phyloP scores from a whole-genome alignment of 2,888 invertebrate species.

The Fragum sueziense region DNA sequence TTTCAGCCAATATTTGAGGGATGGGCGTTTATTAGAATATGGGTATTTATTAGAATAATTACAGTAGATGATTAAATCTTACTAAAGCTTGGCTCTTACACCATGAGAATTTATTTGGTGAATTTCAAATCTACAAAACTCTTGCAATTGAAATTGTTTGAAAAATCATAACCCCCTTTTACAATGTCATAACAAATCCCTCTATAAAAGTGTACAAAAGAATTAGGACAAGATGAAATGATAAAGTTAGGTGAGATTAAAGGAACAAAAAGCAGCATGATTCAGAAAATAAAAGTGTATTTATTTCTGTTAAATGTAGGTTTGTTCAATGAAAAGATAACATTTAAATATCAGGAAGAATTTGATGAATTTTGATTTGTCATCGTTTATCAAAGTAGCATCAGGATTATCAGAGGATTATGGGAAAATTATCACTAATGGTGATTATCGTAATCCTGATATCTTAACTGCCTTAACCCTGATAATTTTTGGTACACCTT shows the following conservation, averaged over 20 bases:
- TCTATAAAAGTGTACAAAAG: background rate
- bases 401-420: conserved; percentile 8
- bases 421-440: conserved; percentile 5
- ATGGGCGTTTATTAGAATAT: too few relatives aligned
- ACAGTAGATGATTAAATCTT: background rate
- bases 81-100: background rate
- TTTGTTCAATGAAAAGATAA: conserved; percentile 8
- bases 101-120: too few relatives aligned
- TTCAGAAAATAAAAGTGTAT: conserved; percentile 6
- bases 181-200: background rate
- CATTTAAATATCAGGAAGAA: conserved; percentile 5
- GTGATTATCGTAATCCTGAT: background rate
- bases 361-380: background rate
- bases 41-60: too few relatives aligned
- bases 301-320: conserved; percentile 5
- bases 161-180: too few relatives aligned
- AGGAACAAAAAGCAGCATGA: background rate
- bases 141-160: too few relatives aligned
- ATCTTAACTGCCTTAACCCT: conserved; percentile 1
- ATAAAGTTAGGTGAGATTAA: background rate
- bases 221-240: conserved; percentile 4
- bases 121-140: too few relatives aligned
- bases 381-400: conserved; percentile 2
- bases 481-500: too few relatives aligned
- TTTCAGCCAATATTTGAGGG: too few relatives aligned